These are phyloP conservation scores for Coilia nasus DNA, from an alignment of 2,797 vertebrate species.

Conservation along the genomic window DNA sequence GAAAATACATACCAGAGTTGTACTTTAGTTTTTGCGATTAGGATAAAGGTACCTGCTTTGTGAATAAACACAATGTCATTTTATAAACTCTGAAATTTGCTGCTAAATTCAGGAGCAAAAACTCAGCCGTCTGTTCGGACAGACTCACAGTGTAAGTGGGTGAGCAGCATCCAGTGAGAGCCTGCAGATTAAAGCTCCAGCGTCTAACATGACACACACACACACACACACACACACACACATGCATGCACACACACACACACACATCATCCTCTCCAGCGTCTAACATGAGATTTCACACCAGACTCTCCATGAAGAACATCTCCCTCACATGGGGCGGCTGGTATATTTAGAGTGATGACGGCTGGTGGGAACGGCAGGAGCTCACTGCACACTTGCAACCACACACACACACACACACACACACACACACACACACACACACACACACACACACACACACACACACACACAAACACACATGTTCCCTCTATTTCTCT, in stretches of 20 bases:
- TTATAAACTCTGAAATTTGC: background rate
- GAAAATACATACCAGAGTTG: too few species aligned
- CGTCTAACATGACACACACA: background rate
- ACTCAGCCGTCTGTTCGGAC: background rate
- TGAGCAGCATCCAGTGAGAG: background rate
- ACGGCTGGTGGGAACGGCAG: background rate
- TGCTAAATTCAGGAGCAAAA: background rate
- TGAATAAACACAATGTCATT: too few species aligned
- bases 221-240: background rate
- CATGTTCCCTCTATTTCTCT: background rate
- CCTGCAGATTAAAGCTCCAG: background rate
- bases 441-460: background rate
- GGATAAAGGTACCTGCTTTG: too few species aligned
- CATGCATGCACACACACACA: background rate
- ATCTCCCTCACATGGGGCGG: background rate
- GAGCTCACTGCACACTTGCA: background rate
- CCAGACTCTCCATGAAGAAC: background rate
- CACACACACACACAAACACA: background rate
- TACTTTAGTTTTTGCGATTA: too few species aligned
- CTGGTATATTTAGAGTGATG: background rate
- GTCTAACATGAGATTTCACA: constrained; percentile 2
- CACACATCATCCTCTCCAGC: background rate
- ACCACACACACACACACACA: background rate
- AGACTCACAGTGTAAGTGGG: background rate
- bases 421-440: constrained; percentile 1